phyloP scores from a whole-genome alignment of 2,113 vertebrate species.

The Alligator mississippiensis region DNA sequence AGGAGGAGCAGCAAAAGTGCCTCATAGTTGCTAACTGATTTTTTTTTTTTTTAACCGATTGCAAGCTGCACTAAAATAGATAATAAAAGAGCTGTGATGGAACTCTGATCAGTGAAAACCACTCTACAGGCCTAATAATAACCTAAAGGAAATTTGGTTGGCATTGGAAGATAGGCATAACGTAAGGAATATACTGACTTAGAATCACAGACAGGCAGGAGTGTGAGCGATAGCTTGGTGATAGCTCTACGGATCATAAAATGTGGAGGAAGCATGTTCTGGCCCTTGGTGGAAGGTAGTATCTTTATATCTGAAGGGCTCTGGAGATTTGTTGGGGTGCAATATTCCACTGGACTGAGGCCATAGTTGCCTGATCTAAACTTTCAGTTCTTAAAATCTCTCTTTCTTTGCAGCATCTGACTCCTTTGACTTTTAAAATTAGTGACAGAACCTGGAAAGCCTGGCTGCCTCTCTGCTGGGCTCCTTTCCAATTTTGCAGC shows the following conservation, averaged over 20 bases:
- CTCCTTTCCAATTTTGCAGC: rapidly evolving
- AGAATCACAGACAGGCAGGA: neutral
- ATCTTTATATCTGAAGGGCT: rapidly evolving
- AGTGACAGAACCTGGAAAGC: neutral
- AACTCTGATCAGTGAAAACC: no score
- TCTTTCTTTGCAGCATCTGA: neutral
- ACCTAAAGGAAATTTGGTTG: no score
- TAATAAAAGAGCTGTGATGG: no score
- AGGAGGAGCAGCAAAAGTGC: neutral
- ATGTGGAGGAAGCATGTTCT: neutral
- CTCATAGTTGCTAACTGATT: no score
- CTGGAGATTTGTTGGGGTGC: neutral
- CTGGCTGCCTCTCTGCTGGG: rapidly evolving
- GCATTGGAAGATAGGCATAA: no score
- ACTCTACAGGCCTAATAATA: no score
- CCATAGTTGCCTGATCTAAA: neutral
- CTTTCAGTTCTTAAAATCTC: neutral
- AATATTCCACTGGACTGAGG: neutral
- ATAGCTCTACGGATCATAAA: no score
- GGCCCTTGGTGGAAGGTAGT: neutral
- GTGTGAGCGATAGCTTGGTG: rapidly evolving
- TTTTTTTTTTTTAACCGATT: no score
- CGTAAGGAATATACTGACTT: neutral
- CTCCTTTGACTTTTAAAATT: neutral
- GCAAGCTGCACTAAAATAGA: no score